Base-by-base conservation (phyloP, 1,140 invertebrate genomes). In the Philotrypesis tridentata region DNA sequence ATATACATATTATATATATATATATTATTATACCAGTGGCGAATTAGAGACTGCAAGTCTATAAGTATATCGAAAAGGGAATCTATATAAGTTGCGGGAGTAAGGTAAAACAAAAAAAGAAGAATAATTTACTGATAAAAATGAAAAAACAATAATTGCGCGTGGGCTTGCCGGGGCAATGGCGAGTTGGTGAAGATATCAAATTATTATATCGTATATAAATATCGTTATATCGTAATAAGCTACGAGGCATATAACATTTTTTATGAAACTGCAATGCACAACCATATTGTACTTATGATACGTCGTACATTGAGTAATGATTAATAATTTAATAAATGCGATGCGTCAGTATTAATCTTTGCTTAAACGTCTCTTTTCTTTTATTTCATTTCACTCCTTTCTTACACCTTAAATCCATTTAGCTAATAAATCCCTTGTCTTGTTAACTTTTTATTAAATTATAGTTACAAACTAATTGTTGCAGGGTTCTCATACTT, bases 181-280 rank as follows among this genome's bases (percentile, higher is more conserved):
- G 71, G 23, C 65, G 61, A 76, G 43, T 31, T 81, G 43, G 79
- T 23, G 78, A 83, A 73, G 79, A 81, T 79, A 83, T 79, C 82
- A 81, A 79, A 74, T 82, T 70, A 71, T 37, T 40, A 75, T 77
- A 75, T 77, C 79, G 68, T 81, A 83, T 65, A 27, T 31, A 83
- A 84, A 63, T 71, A 71, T 75, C 61, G 43, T 82, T 82, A 68
- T 31, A 82, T 70, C 73, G 79, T 88, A 77, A 85, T 84, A 88
- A 90, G 85, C 85, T 89, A 87, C 75, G 82, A 87, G 81, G 84
- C 87, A 86, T 88, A 87, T 89, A 87, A 89, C 80, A 87, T 91
- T 91, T 91, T 91, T 87, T 91, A 91, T 90, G 87, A 90, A 89
- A 91, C 86, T 89, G 89, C 89, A 90, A 90, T 91, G 89, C 89